These are phyloP conservation scores for Cettia cetti DNA, from an alignment of 2,113 vertebrate genomes.

Conservation along the genomic window DNA sequence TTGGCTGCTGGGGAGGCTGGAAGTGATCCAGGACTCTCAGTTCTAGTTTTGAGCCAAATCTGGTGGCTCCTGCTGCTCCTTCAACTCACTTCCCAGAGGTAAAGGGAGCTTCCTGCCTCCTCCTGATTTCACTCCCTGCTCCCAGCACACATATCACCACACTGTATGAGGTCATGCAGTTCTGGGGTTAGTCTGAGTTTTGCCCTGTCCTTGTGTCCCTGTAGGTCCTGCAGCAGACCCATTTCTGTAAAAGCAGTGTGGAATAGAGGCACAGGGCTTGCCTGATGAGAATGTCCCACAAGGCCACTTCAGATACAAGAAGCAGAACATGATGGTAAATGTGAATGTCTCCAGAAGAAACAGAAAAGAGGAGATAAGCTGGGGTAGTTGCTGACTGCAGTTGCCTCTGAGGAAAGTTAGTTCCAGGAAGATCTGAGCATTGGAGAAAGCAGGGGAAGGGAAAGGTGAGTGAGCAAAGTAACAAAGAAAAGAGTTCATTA, in stretches of 20 bases:
- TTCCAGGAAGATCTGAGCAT: neutral
- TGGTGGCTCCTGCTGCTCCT: neutral
- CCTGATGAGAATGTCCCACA: neutral
- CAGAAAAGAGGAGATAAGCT: neutral
- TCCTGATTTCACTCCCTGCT: neutral
- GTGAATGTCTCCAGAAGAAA: neutral
- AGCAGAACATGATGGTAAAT: neutral
- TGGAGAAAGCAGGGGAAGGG: neutral
- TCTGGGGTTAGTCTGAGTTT: neutral
- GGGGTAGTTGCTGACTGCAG: neutral
- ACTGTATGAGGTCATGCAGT: neutral
- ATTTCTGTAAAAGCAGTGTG: neutral
- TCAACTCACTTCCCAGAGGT: accelerated
- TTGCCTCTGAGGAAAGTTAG: neutral
- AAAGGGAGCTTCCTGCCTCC: neutral
- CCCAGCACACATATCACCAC: neutral
- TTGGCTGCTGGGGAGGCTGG: neutral
- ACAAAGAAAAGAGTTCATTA: neutral
- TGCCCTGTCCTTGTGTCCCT: neutral
- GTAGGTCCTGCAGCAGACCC: neutral
- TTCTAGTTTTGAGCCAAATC: neutral
- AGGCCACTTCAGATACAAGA: neutral
- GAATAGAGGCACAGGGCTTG: neutral
- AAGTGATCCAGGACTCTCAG: neutral
- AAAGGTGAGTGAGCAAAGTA: neutral